phyloP scores from a whole-genome alignment of 2,888 invertebrate genomes.

The Machimus rusticus region DNA sequence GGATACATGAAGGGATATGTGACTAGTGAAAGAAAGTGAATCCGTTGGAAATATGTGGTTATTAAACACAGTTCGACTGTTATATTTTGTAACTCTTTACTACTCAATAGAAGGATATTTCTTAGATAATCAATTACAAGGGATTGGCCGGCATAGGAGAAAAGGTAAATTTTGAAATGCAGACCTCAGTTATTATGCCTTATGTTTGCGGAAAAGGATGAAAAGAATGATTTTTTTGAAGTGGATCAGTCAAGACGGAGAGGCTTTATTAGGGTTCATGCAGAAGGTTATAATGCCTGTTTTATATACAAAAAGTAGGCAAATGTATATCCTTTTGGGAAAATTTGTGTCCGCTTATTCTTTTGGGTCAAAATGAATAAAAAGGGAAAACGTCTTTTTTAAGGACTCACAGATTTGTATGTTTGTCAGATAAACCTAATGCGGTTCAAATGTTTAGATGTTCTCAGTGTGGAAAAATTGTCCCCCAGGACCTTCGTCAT shows the following conservation, averaged over 20 bases:
- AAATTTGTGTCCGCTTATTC: background rate
- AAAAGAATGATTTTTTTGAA: background rate
- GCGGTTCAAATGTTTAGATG: background rate
- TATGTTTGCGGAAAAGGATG: background rate
- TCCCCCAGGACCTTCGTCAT: background rate
- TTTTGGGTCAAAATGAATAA: background rate
- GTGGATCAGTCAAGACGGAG: background rate
- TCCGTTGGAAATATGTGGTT: slow-evolving; percentile 43
- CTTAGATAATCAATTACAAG: slow-evolving; percentile 50
- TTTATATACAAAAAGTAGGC: background rate
- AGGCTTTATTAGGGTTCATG: background rate
- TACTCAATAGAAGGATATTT: slow-evolving; percentile 50
- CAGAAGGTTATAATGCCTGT: background rate
- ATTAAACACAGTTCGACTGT: slow-evolving; percentile 46
- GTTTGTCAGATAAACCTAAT: background rate
- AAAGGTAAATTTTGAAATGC: slow-evolving; percentile 44
- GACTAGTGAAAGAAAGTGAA: slow-evolving; percentile 8
- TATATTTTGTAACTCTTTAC: slow-evolving; percentile 47
- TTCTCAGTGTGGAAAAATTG: background rate
- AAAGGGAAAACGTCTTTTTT: background rate
- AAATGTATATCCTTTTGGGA: background rate
- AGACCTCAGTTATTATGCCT: background rate
- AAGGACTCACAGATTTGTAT: background rate
- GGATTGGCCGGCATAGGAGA: slow-evolving; percentile 47
- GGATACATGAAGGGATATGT: slow-evolving; percentile 29